These are phyloP conservation scores for Nesospiza acunhae DNA, from an alignment of 2,113 vertebrate species.

Conservation along the genomic window DNA sequence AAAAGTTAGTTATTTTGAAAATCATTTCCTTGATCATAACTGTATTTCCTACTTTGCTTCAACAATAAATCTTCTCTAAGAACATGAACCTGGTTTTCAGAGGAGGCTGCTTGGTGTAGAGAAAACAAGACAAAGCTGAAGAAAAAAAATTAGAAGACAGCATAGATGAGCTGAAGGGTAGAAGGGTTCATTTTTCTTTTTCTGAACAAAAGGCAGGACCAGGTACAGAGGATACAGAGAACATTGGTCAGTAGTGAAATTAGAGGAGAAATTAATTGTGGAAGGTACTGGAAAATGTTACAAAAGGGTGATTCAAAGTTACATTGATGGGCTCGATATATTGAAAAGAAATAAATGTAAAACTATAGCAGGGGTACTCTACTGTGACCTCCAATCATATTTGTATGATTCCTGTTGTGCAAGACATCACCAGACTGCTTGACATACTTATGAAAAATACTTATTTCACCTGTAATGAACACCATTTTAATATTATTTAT, in stretches of 20 bases:
- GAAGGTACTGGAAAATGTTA: not conserved
- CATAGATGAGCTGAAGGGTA: not conserved
- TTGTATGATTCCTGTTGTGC: not conserved
- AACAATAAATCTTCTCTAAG: not conserved
- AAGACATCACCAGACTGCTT: not conserved
- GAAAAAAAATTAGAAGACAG: not conserved
- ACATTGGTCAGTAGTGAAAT: not conserved
- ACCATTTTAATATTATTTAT: not conserved
- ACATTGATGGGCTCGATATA: not conserved
- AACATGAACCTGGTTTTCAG: not conserved
- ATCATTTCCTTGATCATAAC: not conserved
- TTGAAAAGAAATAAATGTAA: not conserved
- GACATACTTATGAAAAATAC: not conserved
- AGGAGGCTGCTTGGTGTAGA: not conserved
- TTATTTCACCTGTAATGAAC: not conserved
- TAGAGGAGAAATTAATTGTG: not conserved
- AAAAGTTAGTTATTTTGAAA: not conserved
- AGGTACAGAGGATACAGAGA: not conserved
- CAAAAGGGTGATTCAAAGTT: not conserved
- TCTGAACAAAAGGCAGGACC: accelerated
- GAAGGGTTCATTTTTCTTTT: not conserved
- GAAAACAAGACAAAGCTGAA: not conserved
- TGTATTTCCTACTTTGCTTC: not conserved
- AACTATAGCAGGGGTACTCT: not conserved
- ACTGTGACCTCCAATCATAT: not conserved